Percentiles rank a stretch among this genome's conserved stretches.
Conservation (phyloP, 2,888 invertebrate species). For the Phania funesta region DNA sequence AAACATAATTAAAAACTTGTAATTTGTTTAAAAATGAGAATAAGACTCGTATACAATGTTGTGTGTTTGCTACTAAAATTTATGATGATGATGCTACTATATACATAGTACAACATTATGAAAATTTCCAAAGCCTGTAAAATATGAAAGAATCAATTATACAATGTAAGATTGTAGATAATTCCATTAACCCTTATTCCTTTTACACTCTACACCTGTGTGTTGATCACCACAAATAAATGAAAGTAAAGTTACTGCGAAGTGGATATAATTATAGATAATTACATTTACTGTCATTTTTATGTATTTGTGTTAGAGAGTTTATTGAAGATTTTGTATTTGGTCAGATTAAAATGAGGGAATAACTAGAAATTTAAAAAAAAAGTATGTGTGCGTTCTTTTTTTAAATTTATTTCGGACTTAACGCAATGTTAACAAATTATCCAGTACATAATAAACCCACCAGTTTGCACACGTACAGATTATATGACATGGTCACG, state of each 20-base stretch:
- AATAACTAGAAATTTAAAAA: too few species aligned
- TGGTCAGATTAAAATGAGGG: too few species aligned
- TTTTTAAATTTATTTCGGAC: too few species aligned
- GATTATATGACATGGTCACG: too few species aligned
- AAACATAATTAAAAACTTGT: not conserved
- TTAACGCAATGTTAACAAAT: too few species aligned
- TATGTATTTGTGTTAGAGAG: too few species aligned
- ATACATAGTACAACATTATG: too few species aligned
- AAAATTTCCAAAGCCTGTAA: not conserved
- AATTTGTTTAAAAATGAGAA: constrained; percentile 12
- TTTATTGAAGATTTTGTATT: too few species aligned
- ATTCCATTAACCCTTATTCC: constrained; percentile 24
- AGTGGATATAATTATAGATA: not conserved
- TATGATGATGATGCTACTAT: not conserved
- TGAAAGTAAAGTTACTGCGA: not conserved
- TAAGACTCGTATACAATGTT: not conserved
- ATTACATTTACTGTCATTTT: not conserved
- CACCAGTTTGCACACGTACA: too few species aligned
- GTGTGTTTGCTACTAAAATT: not conserved
- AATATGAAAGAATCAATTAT: constrained; percentile 2
- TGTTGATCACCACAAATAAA: not conserved
- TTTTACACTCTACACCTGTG: too few species aligned
- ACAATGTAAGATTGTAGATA: constrained; percentile 3
- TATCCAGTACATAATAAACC: too few species aligned
- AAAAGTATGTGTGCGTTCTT: too few species aligned